A percentile compares a stretch with the other conserved stretches of the same genome.
These are phyloP conservation scores for Sciurus niger DNA, from an alignment of 2,113 vertebrate genomes.

Conservation along the genomic window DNA sequence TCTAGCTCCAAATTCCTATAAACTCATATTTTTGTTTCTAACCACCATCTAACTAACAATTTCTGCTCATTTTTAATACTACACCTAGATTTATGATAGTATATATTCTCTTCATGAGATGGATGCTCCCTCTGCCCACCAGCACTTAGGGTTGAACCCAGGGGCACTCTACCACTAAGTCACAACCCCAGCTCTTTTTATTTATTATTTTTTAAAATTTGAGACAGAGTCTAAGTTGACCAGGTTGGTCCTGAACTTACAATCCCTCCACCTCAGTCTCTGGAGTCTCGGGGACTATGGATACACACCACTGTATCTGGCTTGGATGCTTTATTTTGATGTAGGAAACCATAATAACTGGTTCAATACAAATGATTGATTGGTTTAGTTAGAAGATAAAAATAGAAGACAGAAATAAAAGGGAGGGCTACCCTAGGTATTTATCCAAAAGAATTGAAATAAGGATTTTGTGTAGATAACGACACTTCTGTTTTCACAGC, in stretches of 20 bases:
- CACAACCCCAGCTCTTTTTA: no score
- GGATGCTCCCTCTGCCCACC: no score
- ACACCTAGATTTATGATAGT: neutral
- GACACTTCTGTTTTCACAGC: neutral
- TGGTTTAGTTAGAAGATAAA: neutral
- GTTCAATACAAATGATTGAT: neutral
- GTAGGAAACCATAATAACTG: neutral
- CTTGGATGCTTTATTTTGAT: neutral
- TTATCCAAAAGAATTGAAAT: neutral
- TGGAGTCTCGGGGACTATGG: no score
- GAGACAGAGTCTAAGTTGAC: no score
- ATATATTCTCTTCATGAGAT: neutral
- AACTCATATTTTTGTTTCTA: neutral
- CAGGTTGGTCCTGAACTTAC: no score
- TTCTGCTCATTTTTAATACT: neutral
- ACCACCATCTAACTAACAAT: neutral
- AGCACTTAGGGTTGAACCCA: no score
- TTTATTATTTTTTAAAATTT: no score
- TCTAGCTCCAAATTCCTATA: constrained; percentile 1
- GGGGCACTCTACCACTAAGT: no score
- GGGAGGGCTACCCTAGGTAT: neutral
- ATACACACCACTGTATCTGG: no score
- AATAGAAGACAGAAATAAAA: neutral
- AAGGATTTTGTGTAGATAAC: neutral
- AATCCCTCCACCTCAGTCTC: no score